Evolutionary conservation across 2,888 invertebrate species (phyloP).

Genomic region (Dryococelus australis): DNA sequence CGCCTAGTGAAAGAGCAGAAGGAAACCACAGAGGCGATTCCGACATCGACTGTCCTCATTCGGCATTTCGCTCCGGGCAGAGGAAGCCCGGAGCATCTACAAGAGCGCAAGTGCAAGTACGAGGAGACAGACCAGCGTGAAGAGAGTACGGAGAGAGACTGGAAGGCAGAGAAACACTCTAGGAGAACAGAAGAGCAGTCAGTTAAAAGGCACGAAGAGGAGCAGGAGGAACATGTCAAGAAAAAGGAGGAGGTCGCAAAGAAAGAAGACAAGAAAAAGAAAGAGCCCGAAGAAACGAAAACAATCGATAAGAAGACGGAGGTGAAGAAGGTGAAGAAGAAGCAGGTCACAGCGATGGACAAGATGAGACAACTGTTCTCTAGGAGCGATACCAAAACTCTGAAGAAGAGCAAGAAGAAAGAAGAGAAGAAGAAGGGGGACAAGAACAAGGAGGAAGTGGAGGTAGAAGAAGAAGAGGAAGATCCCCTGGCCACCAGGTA

Average conservation of each 20-base stretch:
- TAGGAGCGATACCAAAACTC: conserved; percentile 72
- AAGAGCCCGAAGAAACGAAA: conserved; percentile 27
- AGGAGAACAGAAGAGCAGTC: conserved; percentile 33
- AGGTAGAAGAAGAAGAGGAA: conserved; percentile 58
- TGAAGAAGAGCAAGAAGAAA: conserved; percentile 61
- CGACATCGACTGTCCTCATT: conserved; percentile 42
- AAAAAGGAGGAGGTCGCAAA: conserved; percentile 50
- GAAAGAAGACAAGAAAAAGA: conserved; percentile 28
- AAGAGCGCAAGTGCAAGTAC: not conserved
- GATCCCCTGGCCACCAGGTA: conserved; percentile 61
- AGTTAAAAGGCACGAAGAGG: conserved; percentile 22
- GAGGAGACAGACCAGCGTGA: conserved; percentile 47
- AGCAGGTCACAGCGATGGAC: conserved; percentile 75
- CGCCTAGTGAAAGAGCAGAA: conserved; percentile 38
- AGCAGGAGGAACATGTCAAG: conserved; percentile 5
- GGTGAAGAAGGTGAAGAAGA: conserved; percentile 55
- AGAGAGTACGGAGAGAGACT: conserved; percentile 45
- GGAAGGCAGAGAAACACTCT: conserved; percentile 26
- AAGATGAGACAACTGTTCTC: conserved; percentile 81
- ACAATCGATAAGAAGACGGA: conserved; percentile 32
- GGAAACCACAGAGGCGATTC: conserved; percentile 36
- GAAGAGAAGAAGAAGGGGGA: conserved; percentile 33
- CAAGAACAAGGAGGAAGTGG: conserved; percentile 65
- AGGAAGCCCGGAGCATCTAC: not conserved
- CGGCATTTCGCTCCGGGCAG: conserved; percentile 34